Conservation (phyloP, 2,797 vertebrate species). For the Falco biarmicus region DNA sequence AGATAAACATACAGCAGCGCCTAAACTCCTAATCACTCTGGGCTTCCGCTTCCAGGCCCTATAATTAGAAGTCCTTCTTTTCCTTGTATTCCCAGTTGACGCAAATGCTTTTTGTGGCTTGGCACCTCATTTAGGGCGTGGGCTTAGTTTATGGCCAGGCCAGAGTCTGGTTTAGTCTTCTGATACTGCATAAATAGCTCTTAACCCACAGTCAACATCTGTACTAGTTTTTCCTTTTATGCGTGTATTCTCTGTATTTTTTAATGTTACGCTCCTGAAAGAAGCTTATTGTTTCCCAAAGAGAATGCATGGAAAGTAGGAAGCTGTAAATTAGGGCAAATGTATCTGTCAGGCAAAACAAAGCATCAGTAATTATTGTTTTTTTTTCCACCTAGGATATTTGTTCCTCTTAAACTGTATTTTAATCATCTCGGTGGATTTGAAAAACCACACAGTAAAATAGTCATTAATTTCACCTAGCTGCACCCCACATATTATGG, state of each 20-base stretch:
- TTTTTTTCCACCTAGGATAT: conserved; percentile 45
- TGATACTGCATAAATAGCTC: conserved; percentile 97
- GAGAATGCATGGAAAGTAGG: conserved; percentile 71
- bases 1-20: conserved; percentile 98
- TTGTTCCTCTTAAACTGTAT: conserved; percentile 74
- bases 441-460: conserved; percentile 80
- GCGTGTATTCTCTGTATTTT: conserved; percentile 74
- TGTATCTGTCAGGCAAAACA: conserved; percentile 1
- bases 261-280: conserved; percentile 68
- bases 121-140: conserved; percentile 98
- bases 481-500: conserved; percentile 69
- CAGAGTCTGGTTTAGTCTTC: conserved; percentile 93
- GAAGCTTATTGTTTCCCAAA: conserved; percentile 68
- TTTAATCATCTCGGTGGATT: conserved; percentile 76
- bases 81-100: conserved; percentile 98
- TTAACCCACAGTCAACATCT: conserved; percentile 88
- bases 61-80: conserved; percentile 99
- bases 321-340: conserved; percentile 69
- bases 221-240: conserved; percentile 81
- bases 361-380: not conserved
- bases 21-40: conserved; percentile 95
- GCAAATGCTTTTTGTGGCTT: conserved; percentile 99
- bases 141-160: conserved; percentile 93
- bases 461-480: conserved; percentile 78
- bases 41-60: conserved; percentile 98